phyloP scores from a whole-genome alignment of 2,113 vertebrate species.

The Desmodus rotundus region DNA sequence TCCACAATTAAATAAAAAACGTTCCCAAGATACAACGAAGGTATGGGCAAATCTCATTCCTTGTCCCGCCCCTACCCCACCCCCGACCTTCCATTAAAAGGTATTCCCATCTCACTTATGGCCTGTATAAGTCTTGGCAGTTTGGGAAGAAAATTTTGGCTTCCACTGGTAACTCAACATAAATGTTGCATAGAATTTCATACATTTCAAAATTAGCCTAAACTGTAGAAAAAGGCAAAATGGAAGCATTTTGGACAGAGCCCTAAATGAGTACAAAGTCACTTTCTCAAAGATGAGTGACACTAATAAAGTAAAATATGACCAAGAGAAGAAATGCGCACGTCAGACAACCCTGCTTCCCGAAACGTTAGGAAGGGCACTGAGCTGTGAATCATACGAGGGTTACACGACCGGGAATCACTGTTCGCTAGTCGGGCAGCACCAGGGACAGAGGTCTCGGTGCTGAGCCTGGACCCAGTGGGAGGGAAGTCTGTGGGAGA shows the following conservation, averaged over 20 bases:
- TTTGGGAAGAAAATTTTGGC: conserved; percentile 81
- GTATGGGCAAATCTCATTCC: conserved; percentile 60
- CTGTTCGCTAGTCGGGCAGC: conserved; percentile 27
- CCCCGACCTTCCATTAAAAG: conserved; percentile 67
- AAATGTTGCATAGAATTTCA: conserved; percentile 93
- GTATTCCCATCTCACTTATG: conserved; percentile 81
- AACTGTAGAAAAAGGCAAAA: conserved; percentile 69
- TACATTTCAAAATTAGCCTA: conserved; percentile 78
- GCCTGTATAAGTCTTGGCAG: conserved; percentile 83
- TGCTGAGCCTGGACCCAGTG: conserved; percentile 62
- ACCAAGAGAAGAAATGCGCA: conserved; percentile 58
- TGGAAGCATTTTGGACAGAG: conserved; percentile 74
- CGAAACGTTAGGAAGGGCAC: conserved; percentile 67
- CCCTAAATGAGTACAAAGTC: conserved; percentile 72
- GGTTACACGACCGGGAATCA: neutral
- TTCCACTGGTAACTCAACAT: conserved; percentile 82
- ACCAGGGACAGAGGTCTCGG: neutral
- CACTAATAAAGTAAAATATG: conserved; percentile 45
- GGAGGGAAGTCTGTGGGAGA: conserved; percentile 40
- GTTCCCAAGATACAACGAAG: conserved; percentile 79
- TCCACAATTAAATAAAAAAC: conserved; percentile 75
- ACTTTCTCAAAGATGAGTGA: conserved; percentile 57
- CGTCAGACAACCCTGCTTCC: conserved; percentile 81
- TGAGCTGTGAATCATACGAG: conserved; percentile 45
- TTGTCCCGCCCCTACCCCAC: conserved; percentile 10